Conservation (phyloP, 2,113 vertebrate species). For the Anoura caudifer region DNA sequence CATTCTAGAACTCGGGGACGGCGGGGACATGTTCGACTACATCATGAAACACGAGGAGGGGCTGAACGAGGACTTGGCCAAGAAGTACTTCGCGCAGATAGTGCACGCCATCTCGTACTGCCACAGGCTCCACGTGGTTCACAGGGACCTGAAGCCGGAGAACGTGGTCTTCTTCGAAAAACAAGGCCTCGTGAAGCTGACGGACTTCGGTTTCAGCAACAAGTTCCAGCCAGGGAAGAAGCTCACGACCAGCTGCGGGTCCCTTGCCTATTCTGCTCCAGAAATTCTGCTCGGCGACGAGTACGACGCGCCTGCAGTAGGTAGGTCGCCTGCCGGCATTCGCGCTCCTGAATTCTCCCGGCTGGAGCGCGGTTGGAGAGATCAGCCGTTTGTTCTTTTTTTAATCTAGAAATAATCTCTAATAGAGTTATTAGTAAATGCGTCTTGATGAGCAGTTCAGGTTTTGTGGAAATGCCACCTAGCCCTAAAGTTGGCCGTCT, state of each 20-base stretch:
- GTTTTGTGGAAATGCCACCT: not conserved
- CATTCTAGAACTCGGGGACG: constrained; percentile 96
- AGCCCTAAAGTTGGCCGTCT: not conserved
- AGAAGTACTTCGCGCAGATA: constrained; percentile 98
- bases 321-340: constrained; percentile 79
- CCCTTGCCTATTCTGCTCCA: constrained; percentile 96
- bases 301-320: constrained; percentile 97
- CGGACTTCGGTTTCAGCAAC: constrained; percentile 99
- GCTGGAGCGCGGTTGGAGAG: not conserved
- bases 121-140: constrained; percentile 97
- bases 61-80: constrained; percentile 96
- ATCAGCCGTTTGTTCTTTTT: not conserved
- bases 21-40: constrained; percentile 99
- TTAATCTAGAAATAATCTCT: not conserved
- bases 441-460: not conserved
- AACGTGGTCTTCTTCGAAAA: constrained; percentile 99
- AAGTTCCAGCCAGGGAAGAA: constrained; percentile 99
- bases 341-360: not conserved
- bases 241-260: constrained; percentile 97
- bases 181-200: constrained; percentile 97
- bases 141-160: constrained; percentile 97
- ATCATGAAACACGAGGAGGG: constrained; percentile 99
- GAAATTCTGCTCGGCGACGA: constrained; percentile 98
- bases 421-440: not conserved
- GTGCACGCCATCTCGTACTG: constrained; percentile 99